phyloP scores from a whole-genome alignment of 2,797 vertebrate genomes.

The Podarcis lilfordi region DNA sequence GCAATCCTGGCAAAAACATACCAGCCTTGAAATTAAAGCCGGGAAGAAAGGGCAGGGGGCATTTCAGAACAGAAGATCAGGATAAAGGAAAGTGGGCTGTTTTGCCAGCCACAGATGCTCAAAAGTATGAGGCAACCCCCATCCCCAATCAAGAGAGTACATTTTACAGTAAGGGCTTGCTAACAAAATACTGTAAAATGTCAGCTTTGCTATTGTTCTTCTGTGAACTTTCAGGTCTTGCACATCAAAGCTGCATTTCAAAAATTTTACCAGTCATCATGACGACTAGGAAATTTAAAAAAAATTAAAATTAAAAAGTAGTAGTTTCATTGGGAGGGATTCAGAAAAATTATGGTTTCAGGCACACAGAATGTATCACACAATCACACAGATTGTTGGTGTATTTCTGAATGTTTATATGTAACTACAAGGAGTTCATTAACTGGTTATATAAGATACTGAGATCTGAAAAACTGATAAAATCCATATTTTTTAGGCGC shows the following conservation, averaged over 20 bases:
- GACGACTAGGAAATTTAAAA: background rate
- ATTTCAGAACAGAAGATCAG: conserved; percentile 25
- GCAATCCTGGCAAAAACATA: conserved; percentile 41
- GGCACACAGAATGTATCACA: background rate
- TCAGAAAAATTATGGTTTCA: background rate
- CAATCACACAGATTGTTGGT: background rate
- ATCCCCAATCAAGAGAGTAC: background rate
- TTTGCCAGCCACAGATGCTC: conserved; percentile 3
- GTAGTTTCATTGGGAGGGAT: background rate
- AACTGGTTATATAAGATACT: background rate
- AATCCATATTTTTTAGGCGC: background rate
- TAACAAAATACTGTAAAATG: background rate
- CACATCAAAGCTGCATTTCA: background rate
- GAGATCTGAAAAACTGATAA: background rate
- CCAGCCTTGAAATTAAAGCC: conserved; percentile 47
- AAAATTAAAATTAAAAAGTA: too few species aligned
- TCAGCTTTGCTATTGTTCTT: background rate
- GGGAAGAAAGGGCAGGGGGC: conserved; percentile 12
- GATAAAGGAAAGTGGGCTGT: background rate
- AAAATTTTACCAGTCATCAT: background rate
- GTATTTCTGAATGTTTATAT: background rate
- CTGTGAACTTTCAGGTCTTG: background rate
- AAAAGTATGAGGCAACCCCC: background rate
- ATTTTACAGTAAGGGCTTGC: background rate
- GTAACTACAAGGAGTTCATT: background rate